Conservation (phyloP, 2,113 vertebrate genomes). For the Eubucco bourcierii region DNA sequence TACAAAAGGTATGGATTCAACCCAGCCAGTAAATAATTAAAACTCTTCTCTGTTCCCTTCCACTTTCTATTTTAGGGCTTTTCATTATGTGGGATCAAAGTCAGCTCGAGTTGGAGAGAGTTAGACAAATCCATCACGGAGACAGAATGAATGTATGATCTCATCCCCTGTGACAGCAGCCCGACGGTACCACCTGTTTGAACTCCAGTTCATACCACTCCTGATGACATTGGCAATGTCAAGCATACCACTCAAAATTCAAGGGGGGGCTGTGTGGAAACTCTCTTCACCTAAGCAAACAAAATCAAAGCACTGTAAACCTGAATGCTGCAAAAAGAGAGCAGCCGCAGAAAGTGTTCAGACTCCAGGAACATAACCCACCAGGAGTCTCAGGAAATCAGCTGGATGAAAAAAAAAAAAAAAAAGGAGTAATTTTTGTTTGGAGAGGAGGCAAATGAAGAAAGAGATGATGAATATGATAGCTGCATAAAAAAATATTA, state of each 20-base stretch:
- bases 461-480: not conserved
- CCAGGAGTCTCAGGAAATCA: not conserved
- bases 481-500: not conserved
- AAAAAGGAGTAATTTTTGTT: not conserved
- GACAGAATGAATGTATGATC: slow-evolving; percentile 27
- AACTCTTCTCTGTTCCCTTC: slow-evolving; percentile 57
- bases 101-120: slow-evolving; percentile 48
- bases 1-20: slow-evolving; percentile 38
- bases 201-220: not conserved
- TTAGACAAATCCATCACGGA: slow-evolving; percentile 28
- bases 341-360: not conserved
- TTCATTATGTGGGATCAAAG: slow-evolving; percentile 59
- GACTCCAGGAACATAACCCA: not conserved
- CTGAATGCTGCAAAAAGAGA: not conserved
- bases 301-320: not conserved
- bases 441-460: not conserved
- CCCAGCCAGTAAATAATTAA: slow-evolving; percentile 61
- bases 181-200: slow-evolving; percentile 17
- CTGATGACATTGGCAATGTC: slow-evolving; percentile 30
- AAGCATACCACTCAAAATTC: not conserved
- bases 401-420: not conserved
- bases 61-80: slow-evolving; percentile 56
- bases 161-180: slow-evolving; percentile 21
- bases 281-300: not conserved
- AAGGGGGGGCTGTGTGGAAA: not conserved